Conservation (phyloP, 2,888 invertebrate species). For the Oxyteleia sp. region DNA sequence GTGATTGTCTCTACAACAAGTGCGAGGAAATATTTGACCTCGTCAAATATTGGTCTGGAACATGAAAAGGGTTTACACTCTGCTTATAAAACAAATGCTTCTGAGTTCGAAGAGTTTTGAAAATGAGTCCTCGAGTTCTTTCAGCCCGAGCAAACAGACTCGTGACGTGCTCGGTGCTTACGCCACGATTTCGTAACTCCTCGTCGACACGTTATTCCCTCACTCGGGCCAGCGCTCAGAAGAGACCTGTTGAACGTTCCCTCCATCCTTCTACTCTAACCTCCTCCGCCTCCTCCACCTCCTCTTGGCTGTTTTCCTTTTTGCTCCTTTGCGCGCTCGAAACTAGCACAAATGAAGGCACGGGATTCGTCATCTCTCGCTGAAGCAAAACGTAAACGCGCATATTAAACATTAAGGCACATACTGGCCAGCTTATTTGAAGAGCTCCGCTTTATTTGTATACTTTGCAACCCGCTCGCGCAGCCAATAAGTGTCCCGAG, state of each 20-base stretch:
- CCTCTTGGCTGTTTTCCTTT: constrained; percentile 7
- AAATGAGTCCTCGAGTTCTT: constrained; percentile 62
- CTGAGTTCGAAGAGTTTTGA: constrained; percentile 68
- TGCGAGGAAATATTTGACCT: constrained; percentile 63
- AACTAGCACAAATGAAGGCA: constrained; percentile 68
- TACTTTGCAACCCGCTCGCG: constrained; percentile 84
- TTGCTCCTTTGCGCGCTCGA: constrained; percentile 62
- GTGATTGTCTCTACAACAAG: constrained; percentile 61
- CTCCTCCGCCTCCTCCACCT: too few species aligned
- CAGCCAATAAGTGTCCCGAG: constrained; percentile 61
- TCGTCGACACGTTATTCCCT: constrained; percentile 66
- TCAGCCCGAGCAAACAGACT: constrained; percentile 60
- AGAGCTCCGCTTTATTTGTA: constrained; percentile 82
- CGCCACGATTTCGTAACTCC: constrained; percentile 69
- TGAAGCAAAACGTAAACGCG: constrained; percentile 66
- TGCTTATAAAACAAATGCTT: constrained; percentile 71
- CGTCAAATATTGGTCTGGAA: constrained; percentile 62
- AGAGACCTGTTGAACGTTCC: constrained; percentile 66
- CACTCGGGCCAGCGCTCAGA: constrained; percentile 38
- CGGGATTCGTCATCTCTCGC: constrained; percentile 73
- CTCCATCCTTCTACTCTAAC: constrained; percentile 26
- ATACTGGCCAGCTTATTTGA: constrained; percentile 81
- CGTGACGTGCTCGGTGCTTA: constrained; percentile 55
- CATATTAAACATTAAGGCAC: constrained; percentile 80
- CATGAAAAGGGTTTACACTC: constrained; percentile 67